Conservation (phyloP, 2,888 invertebrate genomes). For the Netelia inedita region DNA sequence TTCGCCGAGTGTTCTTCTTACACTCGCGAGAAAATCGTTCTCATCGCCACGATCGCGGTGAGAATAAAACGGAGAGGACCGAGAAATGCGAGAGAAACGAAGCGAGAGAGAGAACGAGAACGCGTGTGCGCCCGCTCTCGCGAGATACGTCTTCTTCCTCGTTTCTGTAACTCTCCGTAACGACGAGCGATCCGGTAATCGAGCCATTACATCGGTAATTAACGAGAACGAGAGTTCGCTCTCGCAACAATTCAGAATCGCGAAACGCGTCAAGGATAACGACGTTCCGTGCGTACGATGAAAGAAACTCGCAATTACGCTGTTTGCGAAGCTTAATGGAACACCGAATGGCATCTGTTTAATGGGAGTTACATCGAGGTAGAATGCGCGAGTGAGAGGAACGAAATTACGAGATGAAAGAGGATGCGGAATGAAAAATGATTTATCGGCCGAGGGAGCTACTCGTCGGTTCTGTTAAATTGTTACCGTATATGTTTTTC, state of each 20-base stretch:
- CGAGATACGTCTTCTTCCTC: constrained; percentile 41
- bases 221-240: constrained; percentile 65
- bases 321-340: constrained; percentile 59
- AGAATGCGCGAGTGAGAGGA: neutral
- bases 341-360: constrained; percentile 53
- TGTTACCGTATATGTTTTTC: too few species aligned
- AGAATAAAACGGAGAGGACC: constrained; percentile 39
- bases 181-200: constrained; percentile 51
- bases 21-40: constrained; percentile 63
- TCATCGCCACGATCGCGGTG: constrained; percentile 38
- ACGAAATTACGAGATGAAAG: neutral
- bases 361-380: neutral
- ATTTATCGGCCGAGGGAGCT: too few species aligned
- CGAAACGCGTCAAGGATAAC: constrained; percentile 40
- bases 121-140: constrained; percentile 10
- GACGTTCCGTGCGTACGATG: constrained; percentile 4
- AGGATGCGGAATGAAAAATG: neutral
- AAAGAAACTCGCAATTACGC: constrained; percentile 63
- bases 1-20: constrained; percentile 43
- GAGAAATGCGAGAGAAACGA: constrained; percentile 10
- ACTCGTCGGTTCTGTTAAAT: too few species aligned
- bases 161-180: constrained; percentile 14
- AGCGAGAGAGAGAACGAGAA: constrained; percentile 40
- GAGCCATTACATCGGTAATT: constrained; percentile 69
- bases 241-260: constrained; percentile 35